Evolutionary conservation across 2,888 invertebrate genomes (phyloP), one percentile per base, ranked within the genome.

Genomic region (Ornithoptera alexandrae): DNA sequence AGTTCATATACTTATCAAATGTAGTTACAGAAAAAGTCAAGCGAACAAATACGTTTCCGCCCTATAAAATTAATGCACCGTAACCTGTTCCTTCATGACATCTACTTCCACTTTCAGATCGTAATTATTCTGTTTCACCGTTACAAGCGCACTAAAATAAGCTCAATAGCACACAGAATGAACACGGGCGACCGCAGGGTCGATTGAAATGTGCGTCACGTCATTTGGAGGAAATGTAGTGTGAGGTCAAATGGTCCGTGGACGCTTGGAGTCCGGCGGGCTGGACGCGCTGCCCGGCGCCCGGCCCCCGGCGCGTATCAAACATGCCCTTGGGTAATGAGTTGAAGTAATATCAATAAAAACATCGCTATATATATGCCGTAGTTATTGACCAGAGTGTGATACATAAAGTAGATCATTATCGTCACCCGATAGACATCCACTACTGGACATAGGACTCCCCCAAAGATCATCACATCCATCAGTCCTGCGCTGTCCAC

Each of bases 141-240:
- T 42, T 15, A 68, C 60, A 60, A 60, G 59, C 22, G 36, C 30
- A 62, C 36, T 36, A 59, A 64, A 64, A 64, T 63, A 59, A 67
- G 63, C 70, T 57, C 56, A 67, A 67, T 57, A 39, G 18, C 24
- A 50, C 39, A 72, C 66, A 74, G 75, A 78, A 78, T 75, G 77
- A 77, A 78, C 76, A 77, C 74, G 73, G 75, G 67, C 67, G 72
- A 71, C 73, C 74, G 74, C 74, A 71, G 65, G 74, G 72, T 71
- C 74, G 75, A 81, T 81, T 78, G 80, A 81, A 79, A 76, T 77
- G 80, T 81, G 79, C 77, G 73, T 76, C 81, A 81, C 79, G 65
- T 80, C 79, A 78, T 82, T 82, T 78, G 78, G 69, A 72, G 69
- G 78, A 77, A 79, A 81, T 79, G 79, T 78, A 76, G 78, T 79